Percentiles rank a stretch among this genome's conserved stretches.
Conservation (phyloP, 1,140 invertebrate species). For the Macrobrachium nipponense region DNA sequence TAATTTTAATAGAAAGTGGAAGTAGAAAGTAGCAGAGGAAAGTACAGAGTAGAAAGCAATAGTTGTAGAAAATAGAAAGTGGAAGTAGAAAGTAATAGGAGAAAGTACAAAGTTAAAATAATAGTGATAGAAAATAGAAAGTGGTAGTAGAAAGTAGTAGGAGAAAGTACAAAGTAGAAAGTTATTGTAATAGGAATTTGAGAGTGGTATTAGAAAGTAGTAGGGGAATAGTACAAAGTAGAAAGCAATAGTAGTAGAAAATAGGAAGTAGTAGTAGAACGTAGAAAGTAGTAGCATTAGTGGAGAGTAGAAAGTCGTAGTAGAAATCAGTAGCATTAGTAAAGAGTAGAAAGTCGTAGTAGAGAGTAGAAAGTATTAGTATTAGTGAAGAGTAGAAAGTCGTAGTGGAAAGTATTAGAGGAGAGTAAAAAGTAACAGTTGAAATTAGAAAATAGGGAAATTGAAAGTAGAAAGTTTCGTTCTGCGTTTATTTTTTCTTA, state of each 20-base stretch:
- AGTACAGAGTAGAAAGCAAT: constrained; percentile 71
- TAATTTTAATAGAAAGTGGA: no score
- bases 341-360: neutral
- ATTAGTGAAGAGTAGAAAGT: no score
- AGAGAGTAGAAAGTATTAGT: neutral
- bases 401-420: no score
- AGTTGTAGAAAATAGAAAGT: constrained; percentile 65
- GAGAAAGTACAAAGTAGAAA: neutral
- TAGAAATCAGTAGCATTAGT: neutral
- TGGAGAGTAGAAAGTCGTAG: neutral
- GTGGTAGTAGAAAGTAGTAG: neutral
- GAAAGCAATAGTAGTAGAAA: neutral
- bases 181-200: no score
- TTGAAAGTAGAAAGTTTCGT: no score
- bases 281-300: neutral
- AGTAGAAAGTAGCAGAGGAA: neutral
- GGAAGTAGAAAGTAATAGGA: neutral
- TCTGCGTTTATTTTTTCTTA: no score
- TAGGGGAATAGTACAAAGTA: no score
- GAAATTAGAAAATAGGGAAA: neutral
- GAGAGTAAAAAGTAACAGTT: no score
- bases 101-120: no score
- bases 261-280: neutral
- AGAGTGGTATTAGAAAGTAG: neutral
- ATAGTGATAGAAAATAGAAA: no score